These are phyloP conservation scores for Regulus satrapa DNA, from an alignment of 2,113 vertebrate species.

Conservation along the genomic window DNA sequence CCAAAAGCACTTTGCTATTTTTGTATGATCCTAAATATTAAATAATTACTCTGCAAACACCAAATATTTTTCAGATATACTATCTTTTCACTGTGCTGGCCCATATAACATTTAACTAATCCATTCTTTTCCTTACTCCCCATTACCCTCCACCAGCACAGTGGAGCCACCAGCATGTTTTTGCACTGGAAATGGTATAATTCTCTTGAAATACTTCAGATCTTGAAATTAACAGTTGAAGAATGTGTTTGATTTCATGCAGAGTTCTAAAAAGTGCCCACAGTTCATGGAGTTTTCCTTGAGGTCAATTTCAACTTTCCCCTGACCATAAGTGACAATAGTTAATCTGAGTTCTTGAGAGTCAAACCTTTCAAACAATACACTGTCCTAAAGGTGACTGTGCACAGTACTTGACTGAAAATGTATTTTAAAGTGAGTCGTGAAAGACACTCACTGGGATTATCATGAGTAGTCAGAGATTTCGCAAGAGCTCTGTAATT, in stretches of 20 bases:
- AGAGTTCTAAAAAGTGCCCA: not conserved
- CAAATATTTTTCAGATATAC: not conserved
- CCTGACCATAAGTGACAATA: not conserved
- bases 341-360: not conserved
- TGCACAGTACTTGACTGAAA: not conserved
- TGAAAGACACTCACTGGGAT: not conserved
- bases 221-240: not conserved
- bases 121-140: not conserved
- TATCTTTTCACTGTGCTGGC: accelerated
- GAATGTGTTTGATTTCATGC: not conserved
- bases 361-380: not conserved
- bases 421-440: not conserved
- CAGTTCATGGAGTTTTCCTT: not conserved
- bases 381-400: too few species aligned
- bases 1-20: not conserved
- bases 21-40: not conserved
- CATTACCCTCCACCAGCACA: too few species aligned
- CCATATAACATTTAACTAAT: not conserved
- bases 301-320: not conserved
- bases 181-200: not conserved
- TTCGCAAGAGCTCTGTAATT: not conserved
- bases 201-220: not conserved
- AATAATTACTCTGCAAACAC: not conserved
- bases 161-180: not conserved
- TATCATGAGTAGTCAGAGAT: not conserved